Evolutionary conservation across 2,113 vertebrate genomes (phyloP).

Genomic region (Anolis sagrei): DNA sequence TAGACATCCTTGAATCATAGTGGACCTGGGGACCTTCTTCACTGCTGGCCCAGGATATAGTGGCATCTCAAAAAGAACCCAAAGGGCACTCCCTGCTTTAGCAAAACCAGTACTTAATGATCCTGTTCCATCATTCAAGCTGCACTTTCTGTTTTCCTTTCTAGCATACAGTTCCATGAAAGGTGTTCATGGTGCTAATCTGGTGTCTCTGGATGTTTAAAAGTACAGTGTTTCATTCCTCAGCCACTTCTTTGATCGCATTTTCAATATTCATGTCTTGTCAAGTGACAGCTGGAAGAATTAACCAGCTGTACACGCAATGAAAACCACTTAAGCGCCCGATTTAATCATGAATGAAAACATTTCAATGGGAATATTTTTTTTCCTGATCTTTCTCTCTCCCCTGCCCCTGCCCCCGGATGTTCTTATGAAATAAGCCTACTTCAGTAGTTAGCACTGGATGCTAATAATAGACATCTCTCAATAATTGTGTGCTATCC

Average conservation of each 20-base stretch:
- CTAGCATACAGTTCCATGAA: not conserved
- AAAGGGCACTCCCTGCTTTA: not conserved
- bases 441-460: constrained; percentile 8
- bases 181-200: not conserved
- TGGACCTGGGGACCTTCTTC: not conserved
- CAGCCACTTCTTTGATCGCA: constrained; percentile 31
- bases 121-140: not conserved
- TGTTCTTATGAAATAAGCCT: constrained; percentile 45
- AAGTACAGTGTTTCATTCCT: not conserved
- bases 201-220: not conserved
- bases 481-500: not conserved
- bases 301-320: constrained; percentile 57
- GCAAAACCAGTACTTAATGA: not conserved
- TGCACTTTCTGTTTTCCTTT: not conserved
- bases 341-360: constrained; percentile 55
- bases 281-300: constrained; percentile 59
- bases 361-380: constrained; percentile 48
- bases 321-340: constrained; percentile 42
- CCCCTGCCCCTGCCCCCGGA: not conserved
- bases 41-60: not conserved
- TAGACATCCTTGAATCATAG: not conserved
- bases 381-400: constrained; percentile 37
- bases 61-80: not conserved
- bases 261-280: constrained; percentile 30
- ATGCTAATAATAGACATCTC: constrained; percentile 3